Percentiles rank a stretch among this genome's conserved stretches.
phyloP scores from a whole-genome alignment of 1,140 invertebrate genomes.

The Drosophila willistoni region DNA sequence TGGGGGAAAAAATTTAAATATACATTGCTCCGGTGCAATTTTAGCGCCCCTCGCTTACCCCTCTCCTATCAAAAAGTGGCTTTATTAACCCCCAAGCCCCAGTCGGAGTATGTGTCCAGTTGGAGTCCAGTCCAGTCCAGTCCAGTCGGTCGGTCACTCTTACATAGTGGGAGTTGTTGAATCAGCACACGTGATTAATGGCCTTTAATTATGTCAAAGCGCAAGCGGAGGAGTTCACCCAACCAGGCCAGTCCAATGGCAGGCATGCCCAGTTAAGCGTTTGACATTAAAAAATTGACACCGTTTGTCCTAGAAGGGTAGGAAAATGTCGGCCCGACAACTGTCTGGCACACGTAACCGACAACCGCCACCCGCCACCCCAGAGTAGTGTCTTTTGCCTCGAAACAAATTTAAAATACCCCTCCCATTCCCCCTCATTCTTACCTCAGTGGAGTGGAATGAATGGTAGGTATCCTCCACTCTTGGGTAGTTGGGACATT shows the following conservation, averaged over 20 bases:
- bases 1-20: conserved; percentile 50
- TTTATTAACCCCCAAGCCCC: conserved; percentile 67
- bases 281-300: conserved; percentile 83
- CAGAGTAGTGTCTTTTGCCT: conserved; percentile 33
- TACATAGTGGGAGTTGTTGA: conserved; percentile 69
- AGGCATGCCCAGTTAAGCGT: conserved; percentile 74
- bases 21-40: not conserved
- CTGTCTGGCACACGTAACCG: conserved; percentile 75
- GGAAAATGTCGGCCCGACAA: conserved; percentile 59
- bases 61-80: conserved; percentile 52
- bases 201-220: conserved; percentile 80
- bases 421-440: too few relatives aligned
- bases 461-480: not conserved
- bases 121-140: not conserved
- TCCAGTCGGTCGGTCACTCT: conserved; percentile 1
- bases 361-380: conserved; percentile 36
- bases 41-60: not conserved
- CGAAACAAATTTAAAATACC: conserved; percentile 60
- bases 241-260: conserved; percentile 30
- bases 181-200: conserved; percentile 82
- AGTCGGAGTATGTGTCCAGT: conserved; percentile 11
- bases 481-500: conserved; percentile 43
- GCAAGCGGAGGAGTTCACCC: conserved; percentile 41
- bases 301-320: conserved; percentile 74
- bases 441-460: not conserved